Evolutionary conservation across 2,113 vertebrate species (phyloP), one percentile per base, ranked within the genome.

Genomic region (Cettia cetti): DNA sequence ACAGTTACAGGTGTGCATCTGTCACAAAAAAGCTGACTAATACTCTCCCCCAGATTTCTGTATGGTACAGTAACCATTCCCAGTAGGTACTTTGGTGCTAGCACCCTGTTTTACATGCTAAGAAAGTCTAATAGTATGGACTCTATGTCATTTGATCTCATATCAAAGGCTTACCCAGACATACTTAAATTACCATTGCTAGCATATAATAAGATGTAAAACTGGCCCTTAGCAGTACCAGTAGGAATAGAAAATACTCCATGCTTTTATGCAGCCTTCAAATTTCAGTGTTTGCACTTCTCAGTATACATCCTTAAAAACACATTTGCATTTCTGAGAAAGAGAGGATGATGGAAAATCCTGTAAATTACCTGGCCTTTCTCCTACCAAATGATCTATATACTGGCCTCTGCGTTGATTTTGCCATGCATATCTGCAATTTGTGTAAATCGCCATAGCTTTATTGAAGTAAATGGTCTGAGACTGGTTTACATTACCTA

Each of bases 401-500:
- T 52, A 27, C 76, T 70, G 76, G 31, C 71, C 82, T 85, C 31
- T 59, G n/a, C 0, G 8, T 59, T 81, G 75, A 92, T 92, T 94
- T 94, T 95, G 68, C 68, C 59, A 66, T 90, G 92, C 80, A 52
- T 90, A 86, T 86, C 87, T 0, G 1, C 71, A 89, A 23, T 90
- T 91, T 0, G 5, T 90, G 79, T 94, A 94, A 92, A 90, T 88
- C 0, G 4, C 82, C 27, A 3, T 90, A 40, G 71, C 83, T 94
- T 90, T 90, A 93, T 88, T 91, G 93, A 90, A 68, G 87, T 92
- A 95, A 94, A 92, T 90, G 87, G 26, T 86, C 78, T 94, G 94
- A 95, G 85, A 90, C 93, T 88, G 90, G 71, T 86, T 95, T 92
- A 88, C 87, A 80, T 91, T 91, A 91, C n/a, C 78, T 63, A 49